A percentile compares a stretch with the other conserved stretches of the same genome.
These are phyloP conservation scores for Pseudoips prasinana DNA, from an alignment of 2,888 invertebrate genomes.

Conservation along the genomic window DNA sequence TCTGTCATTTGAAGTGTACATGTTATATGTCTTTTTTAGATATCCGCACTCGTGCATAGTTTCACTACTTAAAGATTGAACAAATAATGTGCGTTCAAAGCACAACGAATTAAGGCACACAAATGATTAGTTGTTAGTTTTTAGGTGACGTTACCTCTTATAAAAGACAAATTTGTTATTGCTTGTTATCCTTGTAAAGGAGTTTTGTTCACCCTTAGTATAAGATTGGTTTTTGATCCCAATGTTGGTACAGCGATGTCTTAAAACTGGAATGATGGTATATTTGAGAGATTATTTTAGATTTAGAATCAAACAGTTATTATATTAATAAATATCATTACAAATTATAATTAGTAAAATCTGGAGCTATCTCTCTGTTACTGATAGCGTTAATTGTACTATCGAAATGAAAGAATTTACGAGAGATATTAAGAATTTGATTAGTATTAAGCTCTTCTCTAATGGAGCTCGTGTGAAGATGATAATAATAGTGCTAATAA, in stretches of 20 bases:
- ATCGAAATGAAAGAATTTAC: no score
- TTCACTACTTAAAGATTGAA: constrained; percentile 10
- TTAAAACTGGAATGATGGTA: constrained; percentile 14
- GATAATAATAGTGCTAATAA: constrained; percentile 34
- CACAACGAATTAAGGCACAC: constrained; percentile 63
- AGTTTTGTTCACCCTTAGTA: constrained; percentile 63
- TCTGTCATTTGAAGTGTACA: no score
- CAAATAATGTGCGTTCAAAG: constrained; percentile 47
- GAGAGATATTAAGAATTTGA: no score
- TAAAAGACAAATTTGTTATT: constrained; percentile 70
- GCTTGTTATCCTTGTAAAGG: constrained; percentile 80
- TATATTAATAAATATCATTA: neutral
- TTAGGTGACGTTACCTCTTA: constrained; percentile 62
- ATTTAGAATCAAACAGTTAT: neutral
- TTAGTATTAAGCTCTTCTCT: neutral
- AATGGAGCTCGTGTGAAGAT: constrained; percentile 33
- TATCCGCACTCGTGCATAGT: constrained; percentile 14
- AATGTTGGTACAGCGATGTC: constrained; percentile 22
- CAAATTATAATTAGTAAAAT: neutral
- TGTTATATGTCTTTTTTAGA: no score
- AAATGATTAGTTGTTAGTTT: constrained; percentile 58
- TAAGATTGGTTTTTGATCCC: constrained; percentile 57
- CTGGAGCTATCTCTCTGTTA: no score
- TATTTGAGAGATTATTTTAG: neutral
- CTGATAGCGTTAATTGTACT: no score